Evolutionary conservation across 2,797 vertebrate species (phyloP).

Genomic region (Acridotheres tristis): DNA sequence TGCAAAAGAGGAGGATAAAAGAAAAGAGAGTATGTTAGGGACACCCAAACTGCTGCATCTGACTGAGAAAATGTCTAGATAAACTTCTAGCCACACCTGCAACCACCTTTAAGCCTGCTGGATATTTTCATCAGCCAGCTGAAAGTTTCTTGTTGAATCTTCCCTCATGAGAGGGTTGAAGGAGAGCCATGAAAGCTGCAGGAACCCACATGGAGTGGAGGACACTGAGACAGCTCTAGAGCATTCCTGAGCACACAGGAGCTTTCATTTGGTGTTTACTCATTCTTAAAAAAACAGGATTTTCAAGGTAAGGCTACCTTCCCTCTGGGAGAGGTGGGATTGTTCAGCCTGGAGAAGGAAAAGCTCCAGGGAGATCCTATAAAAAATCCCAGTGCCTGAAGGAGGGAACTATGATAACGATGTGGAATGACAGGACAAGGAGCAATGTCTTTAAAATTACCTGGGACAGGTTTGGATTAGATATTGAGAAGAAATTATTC

Average conservation of each 20-base stretch:
- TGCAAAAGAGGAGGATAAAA: not conserved
- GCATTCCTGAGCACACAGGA: not conserved
- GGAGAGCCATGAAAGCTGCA: not conserved
- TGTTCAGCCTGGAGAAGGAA: not conserved
- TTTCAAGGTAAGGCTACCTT: not conserved
- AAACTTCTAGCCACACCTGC: not conserved
- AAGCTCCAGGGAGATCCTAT: not conserved
- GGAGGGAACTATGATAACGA: not conserved
- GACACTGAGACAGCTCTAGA: not conserved
- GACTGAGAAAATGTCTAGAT: not conserved
- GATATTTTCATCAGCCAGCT: not conserved
- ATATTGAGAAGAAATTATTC: not conserved
- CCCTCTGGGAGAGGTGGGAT: not conserved
- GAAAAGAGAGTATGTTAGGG: not conserved
- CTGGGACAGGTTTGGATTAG: not conserved
- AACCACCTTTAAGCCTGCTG: not conserved
- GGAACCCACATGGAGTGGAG: accelerated
- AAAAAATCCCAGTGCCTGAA: not conserved
- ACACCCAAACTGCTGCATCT: not conserved
- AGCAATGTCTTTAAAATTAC: not conserved
- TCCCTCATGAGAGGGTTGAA: not conserved
- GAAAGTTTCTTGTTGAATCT: not conserved
- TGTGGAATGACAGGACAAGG: no score
- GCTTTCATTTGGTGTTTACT: not conserved
- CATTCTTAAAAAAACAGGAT: not conserved